Evolutionary conservation across 2,797 vertebrate genomes (phyloP).

Genomic region (Silurus aristotelis): DNA sequence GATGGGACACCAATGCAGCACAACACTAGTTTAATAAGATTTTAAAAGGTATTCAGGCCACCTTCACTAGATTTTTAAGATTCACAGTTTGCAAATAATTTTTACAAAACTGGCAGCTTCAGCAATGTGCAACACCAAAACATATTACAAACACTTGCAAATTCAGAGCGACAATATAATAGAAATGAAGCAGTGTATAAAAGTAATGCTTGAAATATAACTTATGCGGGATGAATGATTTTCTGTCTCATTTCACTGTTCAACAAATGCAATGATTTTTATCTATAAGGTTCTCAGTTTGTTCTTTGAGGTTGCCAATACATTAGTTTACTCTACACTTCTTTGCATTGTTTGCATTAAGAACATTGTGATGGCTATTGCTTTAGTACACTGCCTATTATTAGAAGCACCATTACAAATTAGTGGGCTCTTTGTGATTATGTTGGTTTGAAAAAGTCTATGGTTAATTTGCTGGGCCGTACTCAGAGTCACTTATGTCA

Average conservation of each 20-base stretch:
- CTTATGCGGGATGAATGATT: background rate
- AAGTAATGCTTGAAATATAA: background rate
- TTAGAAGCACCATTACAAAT: background rate
- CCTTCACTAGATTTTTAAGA: background rate
- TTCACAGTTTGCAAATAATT: background rate
- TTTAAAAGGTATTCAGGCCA: background rate
- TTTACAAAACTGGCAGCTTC: background rate
- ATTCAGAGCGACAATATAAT: background rate
- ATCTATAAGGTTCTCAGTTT: background rate
- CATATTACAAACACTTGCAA: background rate
- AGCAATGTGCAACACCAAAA: background rate
- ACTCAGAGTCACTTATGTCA: background rate
- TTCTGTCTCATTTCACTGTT: background rate
- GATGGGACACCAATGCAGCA: background rate
- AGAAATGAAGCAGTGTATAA: background rate
- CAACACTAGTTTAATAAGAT: background rate
- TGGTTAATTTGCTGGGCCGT: background rate
- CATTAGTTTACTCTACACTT: background rate
- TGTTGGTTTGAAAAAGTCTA: background rate
- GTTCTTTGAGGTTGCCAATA: background rate
- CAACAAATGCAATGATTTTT: background rate
- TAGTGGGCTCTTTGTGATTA: background rate
- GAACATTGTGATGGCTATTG: background rate
- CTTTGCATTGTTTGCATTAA: background rate
- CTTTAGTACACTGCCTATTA: background rate